Evolutionary conservation across 2,797 vertebrate genomes (phyloP), one percentile per base, ranked within the genome.

Genomic region (Sylvilagus floridanus): DNA sequence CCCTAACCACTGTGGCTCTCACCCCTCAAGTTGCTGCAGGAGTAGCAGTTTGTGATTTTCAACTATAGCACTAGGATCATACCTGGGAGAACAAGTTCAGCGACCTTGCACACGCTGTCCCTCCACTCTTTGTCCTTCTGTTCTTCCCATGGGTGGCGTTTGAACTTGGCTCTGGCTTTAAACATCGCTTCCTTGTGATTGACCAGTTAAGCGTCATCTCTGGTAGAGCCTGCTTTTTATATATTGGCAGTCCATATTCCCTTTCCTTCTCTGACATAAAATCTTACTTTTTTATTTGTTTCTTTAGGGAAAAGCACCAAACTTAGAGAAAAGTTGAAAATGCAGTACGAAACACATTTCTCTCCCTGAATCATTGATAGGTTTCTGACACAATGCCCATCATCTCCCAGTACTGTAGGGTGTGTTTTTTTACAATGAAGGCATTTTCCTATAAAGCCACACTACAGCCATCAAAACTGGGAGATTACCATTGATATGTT

Each of bases 211-310:
- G 32, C 42, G 26, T 50, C 82, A 7, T 76, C 78, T 84, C 37
- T 69, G 32, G 6, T 73, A 14, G 47, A 82, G 32, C 13, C 82
- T 75, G 19, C 60, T 84, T 0, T 73, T 35, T 83, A 60, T n/a
- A 26, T 88, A 63, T 47, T 30, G 2, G 26, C 79, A 71, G 42
- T 84, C 21, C 12, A 8, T 21, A 60, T 17, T 81, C 35, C 26
- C 42, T 32, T 94, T 88, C 47, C 21, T 90, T 26, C n/a, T 93
- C 66, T 79, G 26, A 88, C 79, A 79, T 81, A 73, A 54, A 81
- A 13, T 24, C 24, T 16, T 10, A 21, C 26, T 24, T 16, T 68
- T 57, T 24, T 21, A 4, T n/a, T 57, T 68, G 26, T 86, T 88
- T 35, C 22, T 9, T 68, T 65, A 47, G 42, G 42, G 8, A 24